Base-by-base conservation (phyloP, 2,888 invertebrate genomes). In the Tortricodes alternella region DNA sequence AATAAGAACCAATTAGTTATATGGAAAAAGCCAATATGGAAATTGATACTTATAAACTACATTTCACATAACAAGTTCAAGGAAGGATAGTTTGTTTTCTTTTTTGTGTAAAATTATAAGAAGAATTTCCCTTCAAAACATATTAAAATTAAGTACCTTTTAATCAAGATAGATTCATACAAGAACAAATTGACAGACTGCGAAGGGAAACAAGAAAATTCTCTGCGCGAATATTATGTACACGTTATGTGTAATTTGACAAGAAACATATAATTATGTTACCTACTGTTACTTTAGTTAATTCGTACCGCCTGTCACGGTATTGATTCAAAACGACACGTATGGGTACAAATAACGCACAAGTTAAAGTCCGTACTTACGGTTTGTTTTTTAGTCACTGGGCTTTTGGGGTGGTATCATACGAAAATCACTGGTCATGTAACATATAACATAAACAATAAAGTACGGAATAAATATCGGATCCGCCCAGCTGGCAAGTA, bases 401-500 rank as follows among this genome's bases (percentile, higher is more conserved):
- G 59, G 50, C 53, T 62, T 27, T 32, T 24, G 8, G 8, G 11
- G 24, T 37, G 11, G 37, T 37, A 27, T 43, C 8, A 37, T 29
- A 48, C 32, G 44, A 44, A 53, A 55, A 19, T 43, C 56, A 50
- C 56, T 50, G 32, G 18, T 11, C 8, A 16, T n/a, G 15, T 16
- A 35, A 24, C 41, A 18, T 32, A 8, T 43, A 19, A 43, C 13
- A 43, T 35, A 35, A 24, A 34, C 27, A 5, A 21, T 23, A 55
- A 49, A 27, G 21, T 24, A 41, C 3, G 77, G 76, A 75, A 74
- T 73, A 76, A 76, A 72, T 74, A 77, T 69, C 63, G 84, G 81
- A 82, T 80, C 84, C 87, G 86, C 86, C 87, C 86, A 86, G 85
- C 87, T 87, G 85, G 86, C 87, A 86, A 82, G 76, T 69, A 68